These are phyloP conservation scores for Triplophysa tibetana DNA, from an alignment of 2,113 vertebrate genomes.

Conservation along the genomic window DNA sequence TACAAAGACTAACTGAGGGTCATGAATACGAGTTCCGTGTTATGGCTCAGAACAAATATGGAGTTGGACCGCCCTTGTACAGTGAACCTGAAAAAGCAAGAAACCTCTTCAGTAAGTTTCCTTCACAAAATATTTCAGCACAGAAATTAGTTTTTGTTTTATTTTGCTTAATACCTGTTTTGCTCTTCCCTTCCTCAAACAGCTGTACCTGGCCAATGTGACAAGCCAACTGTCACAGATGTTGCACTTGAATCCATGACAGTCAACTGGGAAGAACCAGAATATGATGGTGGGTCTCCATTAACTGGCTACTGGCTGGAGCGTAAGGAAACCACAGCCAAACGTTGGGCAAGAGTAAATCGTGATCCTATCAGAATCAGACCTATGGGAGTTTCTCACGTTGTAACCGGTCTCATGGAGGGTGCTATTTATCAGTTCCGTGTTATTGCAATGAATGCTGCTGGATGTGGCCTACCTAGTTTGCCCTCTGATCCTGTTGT, in stretches of 20 bases:
- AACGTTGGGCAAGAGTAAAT: constrained; percentile 91
- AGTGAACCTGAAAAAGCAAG: constrained; percentile 94
- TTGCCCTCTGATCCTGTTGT: constrained; percentile 87
- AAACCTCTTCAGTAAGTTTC: constrained; percentile 92
- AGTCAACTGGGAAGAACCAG: constrained; percentile 96
- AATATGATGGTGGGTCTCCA: constrained; percentile 94
- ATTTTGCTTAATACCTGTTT: neutral
- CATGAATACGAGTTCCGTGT: constrained; percentile 96
- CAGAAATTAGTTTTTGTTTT: neutral
- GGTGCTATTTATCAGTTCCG: constrained; percentile 93
- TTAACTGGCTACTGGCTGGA: constrained; percentile 93
- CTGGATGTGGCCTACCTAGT: constrained; percentile 90
- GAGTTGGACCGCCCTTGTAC: constrained; percentile 87
- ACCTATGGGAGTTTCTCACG: constrained; percentile 87
- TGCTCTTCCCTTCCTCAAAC: neutral
- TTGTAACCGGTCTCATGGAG: constrained; percentile 87
- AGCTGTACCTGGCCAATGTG: constrained; percentile 95
- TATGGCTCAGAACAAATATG: constrained; percentile 97
- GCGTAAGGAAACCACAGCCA: constrained; percentile 90
- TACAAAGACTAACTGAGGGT: constrained; percentile 91
- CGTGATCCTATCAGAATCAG: constrained; percentile 89
- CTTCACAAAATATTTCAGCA: neutral
- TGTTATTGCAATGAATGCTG: constrained; percentile 89
- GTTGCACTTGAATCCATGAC: constrained; percentile 90
- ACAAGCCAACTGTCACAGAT: constrained; percentile 92